A percentile compares a stretch with the other conserved stretches of the same genome.
These are phyloP conservation scores for Drosophila insularis DNA, from an alignment of 1,140 invertebrate species.

Conservation along the genomic window DNA sequence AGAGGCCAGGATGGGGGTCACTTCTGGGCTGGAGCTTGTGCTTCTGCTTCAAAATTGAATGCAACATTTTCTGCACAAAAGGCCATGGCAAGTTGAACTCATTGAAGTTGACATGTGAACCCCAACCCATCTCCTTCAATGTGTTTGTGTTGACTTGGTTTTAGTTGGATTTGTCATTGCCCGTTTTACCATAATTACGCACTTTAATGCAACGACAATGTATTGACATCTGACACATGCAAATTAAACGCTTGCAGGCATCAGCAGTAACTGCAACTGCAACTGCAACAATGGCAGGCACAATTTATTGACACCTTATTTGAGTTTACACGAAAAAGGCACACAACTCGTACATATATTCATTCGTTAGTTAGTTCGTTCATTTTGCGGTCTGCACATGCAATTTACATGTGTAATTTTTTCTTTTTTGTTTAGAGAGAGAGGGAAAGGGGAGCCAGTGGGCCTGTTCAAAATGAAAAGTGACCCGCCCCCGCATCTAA, in stretches of 20 bases:
- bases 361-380: constrained; percentile 42
- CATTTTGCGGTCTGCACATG: constrained; percentile 69
- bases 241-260: constrained; percentile 75
- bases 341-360: constrained; percentile 27
- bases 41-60: constrained; percentile 32
- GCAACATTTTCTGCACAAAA: constrained; percentile 41
- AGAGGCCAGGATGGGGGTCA: constrained; percentile 21
- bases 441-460: too few relatives aligned
- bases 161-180: constrained; percentile 45
- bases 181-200: constrained; percentile 53
- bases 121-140: constrained; percentile 9
- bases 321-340: constrained; percentile 43
- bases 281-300: constrained; percentile 12
- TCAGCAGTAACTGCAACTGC: constrained; percentile 7
- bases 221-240: constrained; percentile 80
- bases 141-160: constrained; percentile 32
- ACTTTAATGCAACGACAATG: constrained; percentile 58
- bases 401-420: constrained; percentile 79
- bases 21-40: constrained; percentile 10
- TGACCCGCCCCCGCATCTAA: constrained; percentile 12
- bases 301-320: constrained; percentile 79
- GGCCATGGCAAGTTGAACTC: constrained; percentile 38
- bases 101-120: constrained; percentile 34
- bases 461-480: constrained; percentile 41
- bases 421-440: constrained; percentile 1